Base-by-base conservation (phyloP, 1,140 invertebrate genomes). In the Ctenoplectra terminalis region DNA sequence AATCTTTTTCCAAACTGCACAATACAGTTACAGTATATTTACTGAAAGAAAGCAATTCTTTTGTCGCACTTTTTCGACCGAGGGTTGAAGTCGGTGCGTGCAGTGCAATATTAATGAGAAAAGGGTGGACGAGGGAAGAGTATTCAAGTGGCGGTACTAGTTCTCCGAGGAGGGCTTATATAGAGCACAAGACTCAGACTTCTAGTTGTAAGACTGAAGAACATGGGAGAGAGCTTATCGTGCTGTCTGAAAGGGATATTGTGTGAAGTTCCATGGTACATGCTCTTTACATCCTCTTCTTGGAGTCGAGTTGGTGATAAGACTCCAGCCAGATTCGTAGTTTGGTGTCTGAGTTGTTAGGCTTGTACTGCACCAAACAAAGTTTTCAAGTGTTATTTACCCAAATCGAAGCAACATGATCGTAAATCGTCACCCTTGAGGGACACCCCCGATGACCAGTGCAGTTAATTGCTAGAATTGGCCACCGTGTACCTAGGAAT, bases 181-280 rank as follows among this genome's bases (percentile, higher is more conserved):
- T 64, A 64, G 31, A 75, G 43, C 43, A 29, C 9, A 50, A 63
- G 56, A 50, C 58, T 63, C 8, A 75, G 72, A 37, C 43, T 50
- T 61, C 56, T 60, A 63, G 72, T 48, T 61, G 40, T 34, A 31
- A 61, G 26, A n/a, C 29, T 73, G 54, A 75, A 75, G 60, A 64
- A 9, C 40, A 52, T n/a, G 52, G 2, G 73, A 34, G 15, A 64
- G 46, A 29, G 58, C 60, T 75, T 75, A 75, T 75, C 73, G 1
- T 66, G 34, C 60, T 54, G 73, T 75, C 46, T 75, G 73, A 75
- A 75, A 75, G 73, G 73, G 46, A 52, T 75, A 75, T 75, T 66
- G 60, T 75, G 60, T 9, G 34, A 75, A 40, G 43, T 75, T 52
- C 60, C 26, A n/a, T 75, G 31, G 31, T 37, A 63, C 60, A 75